A percentile compares a stretch with the other conserved stretches of the same genome.
These are phyloP conservation scores for Xanthorhoe spadicearia DNA, from an alignment of 2,888 invertebrate genomes.

Conservation along the genomic window DNA sequence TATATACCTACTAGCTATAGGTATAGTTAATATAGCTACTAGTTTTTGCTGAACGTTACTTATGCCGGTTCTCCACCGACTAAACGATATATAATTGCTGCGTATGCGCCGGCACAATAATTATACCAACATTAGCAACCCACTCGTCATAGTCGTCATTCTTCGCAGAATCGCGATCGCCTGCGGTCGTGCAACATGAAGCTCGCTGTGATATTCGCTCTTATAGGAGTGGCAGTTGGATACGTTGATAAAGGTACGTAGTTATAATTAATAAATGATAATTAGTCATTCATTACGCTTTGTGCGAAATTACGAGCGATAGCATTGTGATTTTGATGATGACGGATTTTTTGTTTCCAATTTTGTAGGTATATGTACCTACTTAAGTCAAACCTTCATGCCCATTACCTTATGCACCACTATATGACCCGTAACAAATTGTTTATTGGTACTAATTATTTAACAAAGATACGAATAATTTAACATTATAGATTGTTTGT, in stretches of 20 bases:
- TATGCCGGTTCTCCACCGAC: slow-evolving; percentile 1
- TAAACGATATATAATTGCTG: slow-evolving; percentile 22
- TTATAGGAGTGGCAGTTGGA: slow-evolving; percentile 60
- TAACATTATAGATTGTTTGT: too few species aligned
- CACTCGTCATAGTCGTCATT: slow-evolving; percentile 50
- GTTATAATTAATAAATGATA: slow-evolving; percentile 7
- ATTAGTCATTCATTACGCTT: neutral
- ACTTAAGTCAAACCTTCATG: neutral
- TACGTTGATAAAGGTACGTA: slow-evolving; percentile 67
- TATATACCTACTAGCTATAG: too few species aligned
- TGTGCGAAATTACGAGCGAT: too few species aligned
- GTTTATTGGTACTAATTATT: too few species aligned
- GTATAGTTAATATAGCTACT: too few species aligned
- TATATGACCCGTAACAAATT: too few species aligned
- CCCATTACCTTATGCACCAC: too few species aligned
- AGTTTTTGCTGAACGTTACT: slow-evolving; percentile 8
- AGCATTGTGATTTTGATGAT: neutral
- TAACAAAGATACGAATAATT: too few species aligned
- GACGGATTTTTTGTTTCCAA: too few species aligned
- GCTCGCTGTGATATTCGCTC: slow-evolving; percentile 56
- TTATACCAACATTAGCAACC: slow-evolving; percentile 16
- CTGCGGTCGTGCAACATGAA: slow-evolving; percentile 58
- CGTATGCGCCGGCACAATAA: slow-evolving; percentile 31
- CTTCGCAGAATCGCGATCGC: slow-evolving; percentile 51
- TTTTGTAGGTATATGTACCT: too few species aligned